Conservation (phyloP, 2,888 invertebrate genomes). For the Cistogaster globosa region DNA sequence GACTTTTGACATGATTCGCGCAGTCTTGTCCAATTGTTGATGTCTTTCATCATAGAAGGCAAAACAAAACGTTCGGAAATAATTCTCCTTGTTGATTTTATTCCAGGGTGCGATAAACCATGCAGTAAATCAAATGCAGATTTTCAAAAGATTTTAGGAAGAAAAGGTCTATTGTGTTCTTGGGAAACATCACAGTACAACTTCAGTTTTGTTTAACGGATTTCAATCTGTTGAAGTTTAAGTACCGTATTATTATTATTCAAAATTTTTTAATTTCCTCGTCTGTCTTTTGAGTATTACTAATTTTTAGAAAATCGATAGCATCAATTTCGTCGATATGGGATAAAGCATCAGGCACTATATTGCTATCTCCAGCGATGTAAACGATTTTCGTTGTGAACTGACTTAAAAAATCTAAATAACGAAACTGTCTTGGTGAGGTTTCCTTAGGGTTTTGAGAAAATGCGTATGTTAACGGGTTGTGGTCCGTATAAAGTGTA, state of each 20-base stretch:
- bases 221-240: not conserved
- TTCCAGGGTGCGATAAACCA: not conserved
- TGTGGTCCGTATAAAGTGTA: no score
- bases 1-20: not conserved
- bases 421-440: not conserved
- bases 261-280: not conserved
- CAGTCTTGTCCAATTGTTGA: no score
- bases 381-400: not conserved
- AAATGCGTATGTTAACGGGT: no score
- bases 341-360: not conserved
- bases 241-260: not conserved
- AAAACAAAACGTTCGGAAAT: not conserved
- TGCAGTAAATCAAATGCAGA: not conserved
- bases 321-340: not conserved
- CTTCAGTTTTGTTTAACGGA: not conserved
- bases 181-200: not conserved
- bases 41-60: no score
- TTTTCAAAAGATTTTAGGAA: constrained; percentile 38
- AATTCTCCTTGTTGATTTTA: not conserved
- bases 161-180: not conserved
- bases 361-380: not conserved
- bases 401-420: no score
- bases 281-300: not conserved
- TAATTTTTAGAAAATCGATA: not conserved
- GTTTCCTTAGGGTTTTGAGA: not conserved